Conservation (phyloP, 2,113 vertebrate species). For the Lycaon pictus region DNA sequence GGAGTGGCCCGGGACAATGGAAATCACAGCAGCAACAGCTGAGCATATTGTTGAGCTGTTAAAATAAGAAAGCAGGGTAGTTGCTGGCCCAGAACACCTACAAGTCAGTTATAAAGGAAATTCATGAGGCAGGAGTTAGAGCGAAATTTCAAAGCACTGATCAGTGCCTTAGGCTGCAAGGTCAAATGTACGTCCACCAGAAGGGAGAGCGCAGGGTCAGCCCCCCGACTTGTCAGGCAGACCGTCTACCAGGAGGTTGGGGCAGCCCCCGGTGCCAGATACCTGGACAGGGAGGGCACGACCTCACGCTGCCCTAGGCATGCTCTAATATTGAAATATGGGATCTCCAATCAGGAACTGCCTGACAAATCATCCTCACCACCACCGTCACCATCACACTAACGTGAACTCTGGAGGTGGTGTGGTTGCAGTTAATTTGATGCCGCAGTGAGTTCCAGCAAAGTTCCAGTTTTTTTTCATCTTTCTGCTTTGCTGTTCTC, state of each 20-base stretch:
- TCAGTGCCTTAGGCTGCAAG: neutral
- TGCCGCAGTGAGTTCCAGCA: neutral
- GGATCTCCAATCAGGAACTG: neutral
- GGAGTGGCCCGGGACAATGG: neutral
- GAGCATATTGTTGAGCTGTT: neutral
- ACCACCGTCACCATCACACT: neutral
- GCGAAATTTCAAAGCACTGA: slow-evolving; percentile 7
- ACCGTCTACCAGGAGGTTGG: neutral
- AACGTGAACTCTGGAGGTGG: neutral
- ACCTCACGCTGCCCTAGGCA: neutral
- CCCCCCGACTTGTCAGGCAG: neutral
- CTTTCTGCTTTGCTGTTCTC: neutral
- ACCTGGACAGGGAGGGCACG: neutral
- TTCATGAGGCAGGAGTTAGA: neutral
- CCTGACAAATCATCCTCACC: neutral
- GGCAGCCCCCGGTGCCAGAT: neutral
- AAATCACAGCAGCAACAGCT: neutral
- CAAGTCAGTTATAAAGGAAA: neutral
- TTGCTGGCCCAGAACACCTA: neutral
- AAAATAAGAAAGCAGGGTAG: neutral
- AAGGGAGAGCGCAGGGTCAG: neutral
- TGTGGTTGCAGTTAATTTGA: neutral
- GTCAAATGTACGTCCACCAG: neutral
- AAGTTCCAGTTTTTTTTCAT: neutral
- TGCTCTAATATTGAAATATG: neutral